These are phyloP conservation scores for Chelon auratus DNA, from an alignment of 2,797 vertebrate species.

Conservation along the genomic window DNA sequence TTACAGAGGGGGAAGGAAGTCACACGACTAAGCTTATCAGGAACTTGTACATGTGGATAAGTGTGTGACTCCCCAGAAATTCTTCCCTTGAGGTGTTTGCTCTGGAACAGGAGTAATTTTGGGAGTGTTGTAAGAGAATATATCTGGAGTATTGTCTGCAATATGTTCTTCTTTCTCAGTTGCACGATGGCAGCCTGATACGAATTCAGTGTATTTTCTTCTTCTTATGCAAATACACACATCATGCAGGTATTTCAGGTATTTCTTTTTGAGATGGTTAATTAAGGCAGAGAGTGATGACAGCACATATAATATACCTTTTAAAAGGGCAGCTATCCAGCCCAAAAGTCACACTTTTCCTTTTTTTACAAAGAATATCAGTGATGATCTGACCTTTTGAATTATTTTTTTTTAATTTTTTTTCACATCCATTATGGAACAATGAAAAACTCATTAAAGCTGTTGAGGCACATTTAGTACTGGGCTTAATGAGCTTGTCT, in stretches of 20 bases:
- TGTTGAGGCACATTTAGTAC: conserved; percentile 47
- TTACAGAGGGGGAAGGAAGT: background rate
- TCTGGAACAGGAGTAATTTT: background rate
- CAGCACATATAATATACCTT: conserved; percentile 29
- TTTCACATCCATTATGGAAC: conserved; percentile 39
- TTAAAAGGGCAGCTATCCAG: conserved; percentile 40
- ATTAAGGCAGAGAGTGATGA: conserved; percentile 30
- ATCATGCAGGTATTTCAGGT: background rate
- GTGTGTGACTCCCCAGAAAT: background rate
- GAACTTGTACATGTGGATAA: background rate
- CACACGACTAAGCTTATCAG: background rate
- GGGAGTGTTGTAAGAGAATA: background rate
- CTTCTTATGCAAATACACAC: background rate
- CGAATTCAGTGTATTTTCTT: conserved; percentile 6
- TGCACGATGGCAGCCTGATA: conserved; percentile 13
- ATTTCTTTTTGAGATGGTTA: conserved; percentile 6
- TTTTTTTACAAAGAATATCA: conserved; percentile 20
- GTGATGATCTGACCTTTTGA: conserved; percentile 55
- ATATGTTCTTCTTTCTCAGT: background rate
- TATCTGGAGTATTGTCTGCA: background rate
- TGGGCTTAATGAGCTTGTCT: conserved; percentile 43
- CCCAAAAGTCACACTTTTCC: conserved; percentile 2
- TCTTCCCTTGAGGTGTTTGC: background rate
- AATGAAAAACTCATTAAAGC: conserved; percentile 62
- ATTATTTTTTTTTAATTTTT: conserved; percentile 32